Evolutionary conservation across 2,888 invertebrate species (phyloP).

Genomic region (Xestobium rufovillosum): DNA sequence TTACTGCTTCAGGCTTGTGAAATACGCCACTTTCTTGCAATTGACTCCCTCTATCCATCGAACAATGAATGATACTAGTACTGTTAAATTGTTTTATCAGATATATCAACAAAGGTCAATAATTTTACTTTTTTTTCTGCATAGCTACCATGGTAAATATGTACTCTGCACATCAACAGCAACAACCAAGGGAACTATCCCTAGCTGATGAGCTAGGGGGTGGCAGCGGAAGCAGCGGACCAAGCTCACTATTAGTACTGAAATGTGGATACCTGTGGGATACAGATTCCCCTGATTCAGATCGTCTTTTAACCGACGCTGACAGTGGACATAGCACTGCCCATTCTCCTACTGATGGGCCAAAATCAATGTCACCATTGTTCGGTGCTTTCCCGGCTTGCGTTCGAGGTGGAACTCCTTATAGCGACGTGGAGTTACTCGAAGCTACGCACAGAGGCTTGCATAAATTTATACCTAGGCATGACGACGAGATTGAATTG

Average conservation of each 20-base stretch:
- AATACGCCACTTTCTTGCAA: no score
- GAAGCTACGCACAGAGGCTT: slow-evolving; percentile 94
- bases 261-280: slow-evolving; percentile 70
- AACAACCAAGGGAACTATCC: slow-evolving; percentile 57
- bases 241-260: slow-evolving; percentile 56
- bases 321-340: slow-evolving; percentile 90
- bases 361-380: slow-evolving; percentile 71
- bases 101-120: no score
- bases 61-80: no score
- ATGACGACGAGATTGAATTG: slow-evolving; percentile 91
- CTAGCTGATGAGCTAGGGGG: slow-evolving; percentile 62
- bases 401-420: slow-evolving; percentile 67
- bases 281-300: slow-evolving; percentile 82
- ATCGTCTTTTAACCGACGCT: slow-evolving; percentile 68
- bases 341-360: slow-evolving; percentile 78
- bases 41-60: no score
- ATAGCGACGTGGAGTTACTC: slow-evolving; percentile 53
- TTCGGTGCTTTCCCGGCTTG: slow-evolving; percentile 48
- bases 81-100: no score
- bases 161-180: slow-evolving; percentile 47
- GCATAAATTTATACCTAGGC: slow-evolving; percentile 92
- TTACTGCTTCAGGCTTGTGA: no score
- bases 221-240: slow-evolving; percentile 32
- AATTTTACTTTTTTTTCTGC: no score
- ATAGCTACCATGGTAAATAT: slow-evolving; percentile 58